phyloP scores from a whole-genome alignment of 2,113 vertebrate genomes.

The Egretta garzetta region DNA sequence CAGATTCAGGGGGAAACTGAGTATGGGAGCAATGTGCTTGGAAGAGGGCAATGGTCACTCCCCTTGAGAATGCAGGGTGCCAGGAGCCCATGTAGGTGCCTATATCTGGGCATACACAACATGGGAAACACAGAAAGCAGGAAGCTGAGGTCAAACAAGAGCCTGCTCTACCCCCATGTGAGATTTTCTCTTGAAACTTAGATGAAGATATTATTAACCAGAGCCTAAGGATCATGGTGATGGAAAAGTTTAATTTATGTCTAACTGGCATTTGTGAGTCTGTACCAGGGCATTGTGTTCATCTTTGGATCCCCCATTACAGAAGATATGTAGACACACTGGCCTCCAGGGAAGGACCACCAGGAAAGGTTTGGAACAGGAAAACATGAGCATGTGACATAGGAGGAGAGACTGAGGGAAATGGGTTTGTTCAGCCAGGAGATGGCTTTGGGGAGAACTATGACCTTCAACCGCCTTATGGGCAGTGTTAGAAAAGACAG shows the following conservation, averaged over 20 bases:
- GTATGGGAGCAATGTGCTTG: background rate
- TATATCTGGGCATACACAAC: background rate
- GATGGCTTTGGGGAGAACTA: background rate
- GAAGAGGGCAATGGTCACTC: background rate
- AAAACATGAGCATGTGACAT: accelerated
- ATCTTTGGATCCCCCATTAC: background rate
- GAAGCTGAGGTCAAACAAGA: background rate
- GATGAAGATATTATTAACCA: background rate
- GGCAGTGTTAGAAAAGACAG: background rate
- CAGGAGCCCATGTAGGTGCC: background rate
- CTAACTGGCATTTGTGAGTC: background rate
- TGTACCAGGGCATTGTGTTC: background rate
- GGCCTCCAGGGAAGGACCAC: background rate
- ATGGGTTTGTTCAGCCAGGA: background rate
- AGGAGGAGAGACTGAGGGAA: background rate
- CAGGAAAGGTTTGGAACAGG: background rate
- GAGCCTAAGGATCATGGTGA: background rate
- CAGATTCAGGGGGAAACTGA: background rate
- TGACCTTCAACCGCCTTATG: background rate
- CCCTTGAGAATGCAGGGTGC: background rate
- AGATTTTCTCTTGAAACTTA: background rate
- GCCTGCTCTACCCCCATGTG: background rate
- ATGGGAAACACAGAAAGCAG: background rate
- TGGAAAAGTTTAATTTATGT: background rate
- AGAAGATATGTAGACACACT: background rate